A percentile compares a stretch with the other conserved stretches of the same genome.
Evolutionary conservation across 2,113 vertebrate genomes (phyloP).

Genomic region (Panurus biarmicus): DNA sequence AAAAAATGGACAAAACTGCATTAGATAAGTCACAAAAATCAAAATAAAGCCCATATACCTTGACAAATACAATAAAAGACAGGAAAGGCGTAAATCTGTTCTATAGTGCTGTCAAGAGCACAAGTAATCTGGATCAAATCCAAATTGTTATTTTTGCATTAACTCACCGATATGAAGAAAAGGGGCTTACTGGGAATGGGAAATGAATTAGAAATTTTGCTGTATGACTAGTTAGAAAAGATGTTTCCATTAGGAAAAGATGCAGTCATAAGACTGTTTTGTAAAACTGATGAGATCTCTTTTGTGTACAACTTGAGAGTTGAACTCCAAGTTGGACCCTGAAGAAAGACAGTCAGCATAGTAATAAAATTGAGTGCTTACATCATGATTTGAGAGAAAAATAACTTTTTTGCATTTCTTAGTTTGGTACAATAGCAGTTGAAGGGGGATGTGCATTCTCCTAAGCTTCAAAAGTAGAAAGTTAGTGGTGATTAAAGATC

Average conservation of each 20-base stretch:
- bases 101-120: not conserved
- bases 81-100: not conserved
- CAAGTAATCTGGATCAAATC: not conserved
- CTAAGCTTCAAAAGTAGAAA: not conserved
- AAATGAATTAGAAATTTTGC: not conserved
- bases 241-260: not conserved
- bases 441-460: not conserved
- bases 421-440: not conserved
- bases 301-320: fast-evolving
- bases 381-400: not conserved
- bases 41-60: not conserved
- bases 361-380: not conserved
- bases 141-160: not conserved
- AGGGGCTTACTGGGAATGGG: not conserved
- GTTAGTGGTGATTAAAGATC: not conserved
- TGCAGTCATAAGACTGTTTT: not conserved
- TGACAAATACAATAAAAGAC: not conserved
- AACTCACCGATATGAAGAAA: not conserved
- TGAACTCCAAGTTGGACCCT: not conserved
- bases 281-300: not conserved
- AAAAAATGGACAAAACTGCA: not conserved
- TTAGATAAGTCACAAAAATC: not conserved
- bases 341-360: not conserved
- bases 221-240: not conserved
- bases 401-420: not conserved